These are phyloP conservation scores for Macrosteles quadrilineatus DNA, from an alignment of 1,140 invertebrate species.

Conservation along the genomic window DNA sequence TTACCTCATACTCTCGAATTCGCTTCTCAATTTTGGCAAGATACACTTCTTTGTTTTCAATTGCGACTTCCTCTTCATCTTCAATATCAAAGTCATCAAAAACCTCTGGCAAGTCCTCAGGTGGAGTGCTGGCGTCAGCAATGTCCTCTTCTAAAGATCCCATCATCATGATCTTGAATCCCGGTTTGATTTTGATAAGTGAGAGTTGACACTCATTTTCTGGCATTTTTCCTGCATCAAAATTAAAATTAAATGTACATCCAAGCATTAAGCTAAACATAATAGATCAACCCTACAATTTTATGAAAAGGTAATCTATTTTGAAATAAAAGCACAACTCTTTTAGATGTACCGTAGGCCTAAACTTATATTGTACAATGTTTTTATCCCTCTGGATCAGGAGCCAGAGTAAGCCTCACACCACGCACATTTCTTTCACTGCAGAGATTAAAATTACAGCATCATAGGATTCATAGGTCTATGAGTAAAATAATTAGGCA, in stretches of 20 bases:
- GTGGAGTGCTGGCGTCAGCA: conserved; percentile 72
- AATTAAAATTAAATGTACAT: background rate
- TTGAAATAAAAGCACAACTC: background rate
- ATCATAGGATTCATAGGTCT: too few relatives aligned
- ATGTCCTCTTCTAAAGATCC: conserved; percentile 93
- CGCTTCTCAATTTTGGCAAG: conserved; percentile 73
- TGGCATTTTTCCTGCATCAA: conserved; percentile 72
- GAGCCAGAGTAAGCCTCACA: too few relatives aligned
- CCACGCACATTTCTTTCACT: too few relatives aligned
- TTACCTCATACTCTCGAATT: conserved; percentile 73
- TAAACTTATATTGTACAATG: too few relatives aligned
- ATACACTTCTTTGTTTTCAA: conserved; percentile 72
- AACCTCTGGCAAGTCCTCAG: conserved; percentile 79
- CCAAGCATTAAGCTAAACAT: background rate
- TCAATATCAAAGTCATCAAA: conserved; percentile 85
- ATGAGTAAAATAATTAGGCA: too few relatives aligned
- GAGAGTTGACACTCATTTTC: conserved; percentile 71
- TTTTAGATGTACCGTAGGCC: background rate
- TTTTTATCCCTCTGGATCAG: too few relatives aligned
- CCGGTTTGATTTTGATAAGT: conserved; percentile 76
- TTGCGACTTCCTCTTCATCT: conserved; percentile 82
- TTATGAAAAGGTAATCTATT: background rate
- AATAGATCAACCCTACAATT: background rate
- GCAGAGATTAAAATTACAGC: too few relatives aligned
- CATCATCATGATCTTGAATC: conserved; percentile 96